Percentiles rank a stretch among this genome's conserved stretches.
Conservation (phyloP, 2,888 invertebrate genomes). For the Drosophila mimetica region DNA sequence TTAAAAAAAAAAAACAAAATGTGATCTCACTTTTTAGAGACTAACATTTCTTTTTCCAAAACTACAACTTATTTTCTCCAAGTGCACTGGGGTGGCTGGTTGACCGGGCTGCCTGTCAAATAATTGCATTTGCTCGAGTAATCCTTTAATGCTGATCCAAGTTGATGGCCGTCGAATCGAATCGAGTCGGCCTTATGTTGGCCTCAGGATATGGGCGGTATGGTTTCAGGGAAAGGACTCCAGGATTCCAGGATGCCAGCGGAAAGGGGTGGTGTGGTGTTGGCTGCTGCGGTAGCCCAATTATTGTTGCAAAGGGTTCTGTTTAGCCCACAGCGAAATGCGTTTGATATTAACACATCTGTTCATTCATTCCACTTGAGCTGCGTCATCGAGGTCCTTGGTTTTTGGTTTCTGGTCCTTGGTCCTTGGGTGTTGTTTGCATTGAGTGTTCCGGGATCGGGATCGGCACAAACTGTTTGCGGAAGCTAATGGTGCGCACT, state of each 20-base stretch:
- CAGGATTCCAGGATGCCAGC: not conserved
- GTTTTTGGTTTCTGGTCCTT: conserved; percentile 34
- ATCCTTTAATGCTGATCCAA: conserved; percentile 84
- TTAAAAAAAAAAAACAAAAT: no score
- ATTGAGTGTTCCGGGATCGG: conserved; percentile 45
- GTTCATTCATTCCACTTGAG: conserved; percentile 84
- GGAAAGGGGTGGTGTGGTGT: conserved; percentile 60
- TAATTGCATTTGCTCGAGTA: conserved; percentile 85
- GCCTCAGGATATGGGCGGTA: conserved; percentile 38
- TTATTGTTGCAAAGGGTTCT: conserved; percentile 82
- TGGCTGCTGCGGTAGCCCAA: conserved; percentile 73
- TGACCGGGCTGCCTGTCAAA: conserved; percentile 68
- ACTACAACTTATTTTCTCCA: not conserved
- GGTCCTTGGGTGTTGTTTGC: conserved; percentile 47
- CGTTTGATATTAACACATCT: conserved; percentile 84
- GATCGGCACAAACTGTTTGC: conserved; percentile 63
- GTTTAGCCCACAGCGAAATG: conserved; percentile 60
- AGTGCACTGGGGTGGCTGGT: conserved; percentile 50
- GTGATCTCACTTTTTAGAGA: no score
- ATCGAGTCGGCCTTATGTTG: conserved; percentile 33
- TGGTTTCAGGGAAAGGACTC: conserved; percentile 3
- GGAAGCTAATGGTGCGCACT: conserved; percentile 79
- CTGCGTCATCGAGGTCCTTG: conserved; percentile 54
- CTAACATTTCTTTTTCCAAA: no score
- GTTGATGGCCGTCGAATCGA: conserved; percentile 70